Evolutionary conservation across 2,888 invertebrate genomes (phyloP), one percentile per base, ranked within the genome.

Genomic region (Erynnis tages): DNA sequence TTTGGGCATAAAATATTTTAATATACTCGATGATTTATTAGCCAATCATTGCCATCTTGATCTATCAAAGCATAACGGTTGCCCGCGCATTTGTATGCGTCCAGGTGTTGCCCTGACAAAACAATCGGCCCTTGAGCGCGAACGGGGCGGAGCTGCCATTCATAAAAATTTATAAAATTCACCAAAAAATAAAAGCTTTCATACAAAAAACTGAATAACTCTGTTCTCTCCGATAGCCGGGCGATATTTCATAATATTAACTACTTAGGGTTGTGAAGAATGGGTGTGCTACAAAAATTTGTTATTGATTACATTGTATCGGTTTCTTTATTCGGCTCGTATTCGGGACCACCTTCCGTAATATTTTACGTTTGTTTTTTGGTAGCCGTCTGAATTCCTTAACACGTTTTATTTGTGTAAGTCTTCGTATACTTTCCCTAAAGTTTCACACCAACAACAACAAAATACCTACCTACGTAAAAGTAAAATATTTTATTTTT

Each of bases 71-170:
- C 6, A 23, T 32, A 59, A 61, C 62, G 59, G 59, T 63, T 68
- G 76, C 72, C 70, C 72, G 67, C 81, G 76, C 80, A 75, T 76
- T 81, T 85, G 82, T 86, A 79, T 76, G 79, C 71, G 68, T 82
- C 88, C 88, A 88, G 87, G 89, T 89, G 89, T 87, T 80, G 72
- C 70, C 66, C 82, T 87, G 86, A 88, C 89, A 88, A 88, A 89
- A 89, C 89, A 89, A 88, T 88, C 82, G 80, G 69, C 77, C 73
- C 79, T 83, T 71, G 74, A 71, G 56, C 62, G 76, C 73, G 73
- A 83, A 82, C 73, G 73, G 83, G 82, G 82, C 84, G 86, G 82
- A 75, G 82, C 72, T 69, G 68, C 75, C 76, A 82, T 85, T 85
- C 84, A 87, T 76, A 82, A 65, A 69, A 71, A 63, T 70, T 79